Evolutionary conservation across 2,888 invertebrate genomes (phyloP).

Genomic region (Nyleta sp.): DNA sequence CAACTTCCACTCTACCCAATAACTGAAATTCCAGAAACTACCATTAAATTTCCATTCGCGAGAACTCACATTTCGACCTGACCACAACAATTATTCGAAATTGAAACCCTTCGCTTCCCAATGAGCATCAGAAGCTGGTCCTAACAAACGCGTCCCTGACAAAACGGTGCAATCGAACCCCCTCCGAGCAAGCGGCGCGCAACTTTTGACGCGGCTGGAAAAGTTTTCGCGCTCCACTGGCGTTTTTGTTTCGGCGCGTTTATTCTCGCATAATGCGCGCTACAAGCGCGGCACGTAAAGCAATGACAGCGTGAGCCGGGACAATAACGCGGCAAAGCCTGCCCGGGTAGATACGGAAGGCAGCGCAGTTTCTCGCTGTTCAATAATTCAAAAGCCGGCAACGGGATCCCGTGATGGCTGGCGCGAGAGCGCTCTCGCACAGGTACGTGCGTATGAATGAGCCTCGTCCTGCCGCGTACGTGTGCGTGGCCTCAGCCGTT

Average conservation of each 20-base stretch:
- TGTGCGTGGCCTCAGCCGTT: constrained; percentile 44
- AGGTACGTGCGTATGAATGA: constrained; percentile 64
- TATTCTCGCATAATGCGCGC: constrained; percentile 49
- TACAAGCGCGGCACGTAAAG: constrained; percentile 39
- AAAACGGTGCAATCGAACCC: background rate
- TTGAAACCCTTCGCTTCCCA: too few relatives aligned
- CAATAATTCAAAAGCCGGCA: constrained; percentile 75
- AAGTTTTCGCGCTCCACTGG: constrained; percentile 45
- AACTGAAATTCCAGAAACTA: too few relatives aligned
- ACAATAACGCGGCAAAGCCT: constrained; percentile 56
- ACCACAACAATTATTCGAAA: too few relatives aligned
- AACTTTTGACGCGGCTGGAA: constrained; percentile 45
- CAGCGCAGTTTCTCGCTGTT: constrained; percentile 69
- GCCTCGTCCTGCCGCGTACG: constrained; percentile 47
- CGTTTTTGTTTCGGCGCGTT: constrained; percentile 49
- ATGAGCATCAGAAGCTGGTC: too few relatives aligned
- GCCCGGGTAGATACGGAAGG: constrained; percentile 38
- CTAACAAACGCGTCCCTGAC: background rate
- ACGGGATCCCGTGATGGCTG: constrained; percentile 56
- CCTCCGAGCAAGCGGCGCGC: constrained; percentile 1
- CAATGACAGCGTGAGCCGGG: constrained; percentile 53
- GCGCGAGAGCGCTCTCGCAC: constrained; percentile 49
- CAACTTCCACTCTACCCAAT: too few relatives aligned
- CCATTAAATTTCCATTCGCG: too few relatives aligned
- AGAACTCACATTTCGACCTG: too few relatives aligned